Evolutionary conservation across 2,888 invertebrate genomes (phyloP).

Genomic region (Zele albiditarsus): DNA sequence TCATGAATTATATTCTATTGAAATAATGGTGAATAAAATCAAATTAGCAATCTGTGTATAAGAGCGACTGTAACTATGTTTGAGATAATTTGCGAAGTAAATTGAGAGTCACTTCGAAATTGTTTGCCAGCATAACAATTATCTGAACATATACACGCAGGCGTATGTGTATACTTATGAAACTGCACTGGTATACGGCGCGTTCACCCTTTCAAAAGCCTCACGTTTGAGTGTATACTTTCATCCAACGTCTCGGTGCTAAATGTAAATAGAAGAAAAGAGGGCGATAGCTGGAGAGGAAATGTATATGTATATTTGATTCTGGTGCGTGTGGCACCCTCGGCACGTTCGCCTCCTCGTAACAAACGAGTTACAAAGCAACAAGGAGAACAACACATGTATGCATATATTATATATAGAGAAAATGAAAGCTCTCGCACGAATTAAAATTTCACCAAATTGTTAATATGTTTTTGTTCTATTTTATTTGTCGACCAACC

Average conservation of each 20-base stretch:
- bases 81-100: neutral
- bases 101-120: constrained; percentile 4
- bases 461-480: neutral
- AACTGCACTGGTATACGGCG: too few relatives aligned
- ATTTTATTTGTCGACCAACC: neutral
- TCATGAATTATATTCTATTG: too few relatives aligned
- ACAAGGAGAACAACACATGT: constrained; percentile 5
- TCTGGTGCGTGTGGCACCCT: neutral
- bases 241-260: constrained; percentile 16
- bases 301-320: neutral
- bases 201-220: constrained; percentile 30
- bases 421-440: constrained; percentile 3
- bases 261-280: constrained; percentile 35
- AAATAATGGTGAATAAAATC: too few relatives aligned
- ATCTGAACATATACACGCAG: constrained; percentile 1
- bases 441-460: constrained; percentile 4
- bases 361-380: constrained; percentile 19
- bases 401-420: neutral
- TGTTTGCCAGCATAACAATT: constrained; percentile 26
- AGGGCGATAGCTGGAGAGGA: constrained; percentile 23
- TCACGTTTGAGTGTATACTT: constrained; percentile 5
- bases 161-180: neutral
- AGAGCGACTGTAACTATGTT: too few relatives aligned
- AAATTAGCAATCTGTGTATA: too few relatives aligned
- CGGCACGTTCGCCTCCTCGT: constrained; percentile 26